Conservation (phyloP, 2,888 invertebrate genomes). For the Cartodere bifasciata region DNA sequence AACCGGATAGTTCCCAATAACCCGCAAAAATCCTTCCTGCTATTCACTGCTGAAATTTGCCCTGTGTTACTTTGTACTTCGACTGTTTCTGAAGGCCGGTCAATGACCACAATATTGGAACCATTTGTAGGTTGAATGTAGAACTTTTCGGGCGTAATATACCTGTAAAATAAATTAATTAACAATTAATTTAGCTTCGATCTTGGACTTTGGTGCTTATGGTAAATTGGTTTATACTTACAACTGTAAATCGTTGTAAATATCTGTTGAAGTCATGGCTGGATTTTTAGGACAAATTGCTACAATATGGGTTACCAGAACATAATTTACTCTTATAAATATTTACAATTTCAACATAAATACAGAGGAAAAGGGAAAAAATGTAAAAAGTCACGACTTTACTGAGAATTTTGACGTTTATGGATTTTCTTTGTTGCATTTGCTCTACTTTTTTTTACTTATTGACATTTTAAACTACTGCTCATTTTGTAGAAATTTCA, state of each 20-base stretch:
- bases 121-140: slow-evolving; percentile 70
- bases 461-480: too few relatives aligned
- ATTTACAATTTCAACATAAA: too few relatives aligned
- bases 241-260: slow-evolving; percentile 25
- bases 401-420: too few relatives aligned
- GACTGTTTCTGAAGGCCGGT: slow-evolving; percentile 46
- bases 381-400: too few relatives aligned
- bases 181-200: neutral
- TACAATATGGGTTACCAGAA: too few relatives aligned
- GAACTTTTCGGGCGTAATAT: slow-evolving; percentile 81
- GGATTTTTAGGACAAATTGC: too few relatives aligned
- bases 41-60: slow-evolving; percentile 50
- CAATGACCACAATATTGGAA: slow-evolving; percentile 70
- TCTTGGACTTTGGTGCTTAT: too few relatives aligned
- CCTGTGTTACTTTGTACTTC: slow-evolving; percentile 34
- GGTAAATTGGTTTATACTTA: slow-evolving; percentile 16
- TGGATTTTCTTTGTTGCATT: too few relatives aligned
- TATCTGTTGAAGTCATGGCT: slow-evolving; percentile 17
- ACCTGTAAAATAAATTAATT: slow-evolving; percentile 41
- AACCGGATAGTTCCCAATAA: slow-evolving; percentile 76
- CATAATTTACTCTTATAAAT: too few relatives aligned
- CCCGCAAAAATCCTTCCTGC: slow-evolving; percentile 66
- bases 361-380: too few relatives aligned
- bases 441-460: too few relatives aligned
- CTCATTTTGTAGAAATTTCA: too few relatives aligned